Conservation (phyloP, 1,140 invertebrate species). For the Lineus longissimus region DNA sequence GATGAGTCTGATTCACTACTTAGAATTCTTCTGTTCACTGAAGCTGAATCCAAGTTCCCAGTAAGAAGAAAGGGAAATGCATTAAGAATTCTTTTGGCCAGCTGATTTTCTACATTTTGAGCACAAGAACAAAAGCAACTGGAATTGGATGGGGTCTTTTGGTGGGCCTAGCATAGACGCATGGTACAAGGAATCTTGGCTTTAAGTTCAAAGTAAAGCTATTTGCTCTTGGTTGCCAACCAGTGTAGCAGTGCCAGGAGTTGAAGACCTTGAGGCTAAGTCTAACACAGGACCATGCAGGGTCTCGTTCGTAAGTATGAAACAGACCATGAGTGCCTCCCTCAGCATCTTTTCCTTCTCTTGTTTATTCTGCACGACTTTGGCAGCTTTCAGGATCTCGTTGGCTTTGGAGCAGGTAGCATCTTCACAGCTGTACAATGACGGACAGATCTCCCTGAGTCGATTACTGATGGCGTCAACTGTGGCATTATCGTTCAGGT, state of each 20-base stretch:
- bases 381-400: constrained; percentile 79
- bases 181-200: too few species aligned
- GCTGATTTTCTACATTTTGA: too few species aligned
- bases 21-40: background rate
- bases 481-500: constrained; percentile 90
- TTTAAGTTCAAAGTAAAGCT: too few species aligned
- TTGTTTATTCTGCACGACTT: constrained; percentile 60
- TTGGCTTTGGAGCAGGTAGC: constrained; percentile 86
- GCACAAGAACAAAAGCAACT: too few species aligned
- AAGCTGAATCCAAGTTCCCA: background rate
- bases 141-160: too few species aligned
- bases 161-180: too few species aligned
- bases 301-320: background rate
- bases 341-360: constrained; percentile 71
- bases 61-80: constrained; percentile 6
- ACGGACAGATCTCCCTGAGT: constrained; percentile 88
- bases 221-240: too few species aligned
- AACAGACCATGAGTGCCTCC: constrained; percentile 63
- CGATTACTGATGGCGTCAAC: constrained; percentile 84
- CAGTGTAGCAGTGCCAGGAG: too few species aligned
- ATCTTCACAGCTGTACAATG: constrained; percentile 91
- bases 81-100: too few species aligned
- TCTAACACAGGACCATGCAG: too few species aligned
- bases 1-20: background rate
- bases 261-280: too few species aligned